Conservation (phyloP, 2,113 vertebrate species). For the Strigops habroptila region DNA sequence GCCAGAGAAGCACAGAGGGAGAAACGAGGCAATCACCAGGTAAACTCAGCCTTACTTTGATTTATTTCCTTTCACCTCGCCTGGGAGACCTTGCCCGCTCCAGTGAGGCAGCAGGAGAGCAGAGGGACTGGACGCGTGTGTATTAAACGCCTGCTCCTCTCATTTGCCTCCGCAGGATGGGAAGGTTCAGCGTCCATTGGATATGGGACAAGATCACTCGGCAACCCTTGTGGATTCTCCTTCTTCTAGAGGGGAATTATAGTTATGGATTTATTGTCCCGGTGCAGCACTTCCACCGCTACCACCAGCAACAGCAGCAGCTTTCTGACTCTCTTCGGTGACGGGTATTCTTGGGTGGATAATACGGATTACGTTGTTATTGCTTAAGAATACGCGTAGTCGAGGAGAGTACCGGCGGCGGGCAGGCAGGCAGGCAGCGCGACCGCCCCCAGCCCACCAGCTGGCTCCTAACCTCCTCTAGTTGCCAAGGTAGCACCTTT, state of each 20-base stretch:
- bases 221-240: constrained; percentile 76
- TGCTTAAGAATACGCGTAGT: constrained; percentile 99
- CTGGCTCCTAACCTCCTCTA: constrained; percentile 70
- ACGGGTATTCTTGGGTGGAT: constrained; percentile 99
- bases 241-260: constrained; percentile 73
- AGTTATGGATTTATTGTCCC: constrained; percentile 84
- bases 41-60: constrained; percentile 65
- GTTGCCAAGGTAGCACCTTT: constrained; percentile 83
- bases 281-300: constrained; percentile 65
- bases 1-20: constrained; percentile 58
- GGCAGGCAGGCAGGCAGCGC: constrained; percentile 74
- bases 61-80: constrained; percentile 41
- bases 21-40: constrained; percentile 66
- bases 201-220: constrained; percentile 67
- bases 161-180: constrained; percentile 73
- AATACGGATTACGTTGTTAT: constrained; percentile 99
- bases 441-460: constrained; percentile 72
- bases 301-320: constrained; percentile 49
- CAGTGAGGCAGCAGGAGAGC: constrained; percentile 1
- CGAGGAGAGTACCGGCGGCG: constrained; percentile 99
- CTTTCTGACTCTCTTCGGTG: constrained; percentile 99
- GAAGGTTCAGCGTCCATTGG: constrained; percentile 69
- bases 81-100: constrained; percentile 7
- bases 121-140: not conserved
- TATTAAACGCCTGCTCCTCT: constrained; percentile 67